Base-by-base conservation (phyloP, 2,797 vertebrate genomes). In the Smutsia gigantea region DNA sequence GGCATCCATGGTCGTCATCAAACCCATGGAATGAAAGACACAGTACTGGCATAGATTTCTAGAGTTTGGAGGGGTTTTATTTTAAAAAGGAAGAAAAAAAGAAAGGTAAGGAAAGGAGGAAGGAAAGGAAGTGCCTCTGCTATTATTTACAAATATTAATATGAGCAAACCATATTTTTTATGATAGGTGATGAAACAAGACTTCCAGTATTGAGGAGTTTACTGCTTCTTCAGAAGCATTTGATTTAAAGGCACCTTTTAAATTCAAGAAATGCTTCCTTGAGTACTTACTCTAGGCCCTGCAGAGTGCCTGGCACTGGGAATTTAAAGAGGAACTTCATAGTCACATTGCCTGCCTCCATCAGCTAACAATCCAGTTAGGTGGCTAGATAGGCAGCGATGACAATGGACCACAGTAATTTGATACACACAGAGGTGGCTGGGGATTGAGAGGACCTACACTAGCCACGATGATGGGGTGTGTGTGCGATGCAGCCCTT, bases 1-100 rank as follows among this genome's bases (percentile, higher is more conserved):
- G 64, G 66, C 57, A 79, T n/a, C 42, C 46, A 9, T 0, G 25
- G 90, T 72, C 88, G 90, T 87, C 78, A 95, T 61, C 61, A 71
- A 92, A 29, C 37, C 46, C 49, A 7, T 1, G 9, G 61, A 63
- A 72, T 23, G 79, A 57, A 42, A 93, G 77, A 37, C 51, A 25
- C 27, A 34, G 46, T 29, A 31, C 46, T 21, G 61, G 46, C 7
- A 39, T 17, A 23, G 27, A 13, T 42, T 83, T 90, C 31, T 19
- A 42, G 37, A 59, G 15, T 88, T 81, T 78, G n/a, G 53, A 95
- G 66, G 25, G 64, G 23, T 90, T 46, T n/a, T 51, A 17, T 68
- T 42, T 15, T 17, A 7, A 64, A 21, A 90, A 18, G 14, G 27
- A 37, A n/a, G 23, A n/a, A 31, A 4, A 39, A 53, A 68, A 11